Evolutionary conservation across 1,140 invertebrate species (phyloP).

Genomic region (Hermatobates lingyangjiaoensis): DNA sequence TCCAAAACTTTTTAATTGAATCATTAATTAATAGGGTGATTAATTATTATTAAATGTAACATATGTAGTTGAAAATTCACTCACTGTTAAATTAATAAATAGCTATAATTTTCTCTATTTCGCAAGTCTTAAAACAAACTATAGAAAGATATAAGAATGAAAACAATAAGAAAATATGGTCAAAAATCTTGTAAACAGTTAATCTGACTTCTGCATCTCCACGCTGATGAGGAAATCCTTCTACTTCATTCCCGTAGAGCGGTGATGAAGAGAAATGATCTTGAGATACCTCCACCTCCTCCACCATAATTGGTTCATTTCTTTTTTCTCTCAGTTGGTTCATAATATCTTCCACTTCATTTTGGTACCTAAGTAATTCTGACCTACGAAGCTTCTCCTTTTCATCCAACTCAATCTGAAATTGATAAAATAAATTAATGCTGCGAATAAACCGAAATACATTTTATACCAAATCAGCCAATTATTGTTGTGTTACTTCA

Average conservation of each 20-base stretch:
- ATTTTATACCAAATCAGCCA: not conserved
- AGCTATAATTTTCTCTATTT: not conserved
- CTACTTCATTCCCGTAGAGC: not conserved
- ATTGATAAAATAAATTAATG: not conserved
- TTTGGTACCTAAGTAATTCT: slow-evolving; percentile 11
- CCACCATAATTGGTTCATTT: not conserved
- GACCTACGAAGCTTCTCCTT: slow-evolving; percentile 16
- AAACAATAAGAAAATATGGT: slow-evolving; percentile 5
- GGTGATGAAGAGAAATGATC: not conserved
- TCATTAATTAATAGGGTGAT: not conserved
- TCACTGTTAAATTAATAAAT: not conserved
- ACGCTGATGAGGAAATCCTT: slow-evolving; percentile 14
- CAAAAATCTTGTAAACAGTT: not conserved
- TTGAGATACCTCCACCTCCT: not conserved
- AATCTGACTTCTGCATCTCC: slow-evolving; percentile 20
- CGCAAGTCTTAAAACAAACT: not conserved
- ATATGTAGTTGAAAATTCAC: not conserved
- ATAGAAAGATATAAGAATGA: too few species aligned
- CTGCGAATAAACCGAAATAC: not conserved
- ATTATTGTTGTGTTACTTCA: not conserved
- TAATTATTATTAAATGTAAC: not conserved
- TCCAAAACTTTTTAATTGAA: not conserved
- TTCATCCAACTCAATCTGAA: slow-evolving; percentile 11
- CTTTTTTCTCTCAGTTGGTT: not conserved
- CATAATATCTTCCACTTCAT: slow-evolving; percentile 1